A percentile compares a stretch with the other conserved stretches of the same genome.
Conservation (phyloP, 2,113 vertebrate species). For the Ageneiosus marmoratus region DNA sequence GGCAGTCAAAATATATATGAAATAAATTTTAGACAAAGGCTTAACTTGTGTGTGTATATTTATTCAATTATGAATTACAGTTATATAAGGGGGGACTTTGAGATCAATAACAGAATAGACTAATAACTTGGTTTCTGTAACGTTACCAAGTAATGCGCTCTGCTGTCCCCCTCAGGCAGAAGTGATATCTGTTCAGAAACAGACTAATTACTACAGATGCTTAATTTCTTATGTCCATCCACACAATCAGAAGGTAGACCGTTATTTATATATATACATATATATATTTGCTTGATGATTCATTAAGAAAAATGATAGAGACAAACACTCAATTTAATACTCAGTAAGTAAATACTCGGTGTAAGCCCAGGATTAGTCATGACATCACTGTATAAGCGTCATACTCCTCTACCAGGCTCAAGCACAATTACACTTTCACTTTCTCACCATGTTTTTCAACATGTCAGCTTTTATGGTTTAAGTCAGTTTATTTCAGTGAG, state of each 20-base stretch:
- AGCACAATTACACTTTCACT: background rate
- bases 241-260: background rate
- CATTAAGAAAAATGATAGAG: background rate
- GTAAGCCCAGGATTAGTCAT: background rate
- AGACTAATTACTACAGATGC: background rate
- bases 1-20: slow-evolving; percentile 64
- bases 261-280: too few species aligned
- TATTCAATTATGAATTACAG: background rate
- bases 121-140: background rate
- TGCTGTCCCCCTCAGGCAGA: background rate
- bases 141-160: background rate
- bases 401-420: background rate
- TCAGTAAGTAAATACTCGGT: background rate
- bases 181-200: background rate
- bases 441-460: background rate
- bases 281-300: background rate
- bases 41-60: slow-evolving; percentile 24
- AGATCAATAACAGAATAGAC: background rate
- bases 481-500: background rate
- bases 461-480: background rate
- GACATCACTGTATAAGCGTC: background rate
- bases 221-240: background rate
- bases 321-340: background rate
- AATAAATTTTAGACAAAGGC: slow-evolving; percentile 62
- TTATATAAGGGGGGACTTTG: background rate